Base-by-base conservation (phyloP, 2,888 invertebrate genomes). In the Loripinus fragilis region DNA sequence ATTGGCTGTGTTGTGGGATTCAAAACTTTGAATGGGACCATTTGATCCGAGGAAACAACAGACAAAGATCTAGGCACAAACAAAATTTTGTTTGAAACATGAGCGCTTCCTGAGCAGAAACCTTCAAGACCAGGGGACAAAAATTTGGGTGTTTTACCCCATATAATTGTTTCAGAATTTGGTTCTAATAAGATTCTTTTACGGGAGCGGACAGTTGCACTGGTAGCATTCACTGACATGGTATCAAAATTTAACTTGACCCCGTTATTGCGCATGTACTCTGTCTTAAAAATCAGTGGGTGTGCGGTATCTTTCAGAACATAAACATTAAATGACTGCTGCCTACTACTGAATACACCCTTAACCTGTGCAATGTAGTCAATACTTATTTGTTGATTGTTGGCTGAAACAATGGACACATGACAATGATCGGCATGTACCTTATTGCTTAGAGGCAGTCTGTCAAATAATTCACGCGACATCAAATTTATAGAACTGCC, bases 401-500 rank as follows among this genome's bases (percentile, higher is more conserved):
- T 67, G n/a, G 65, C 65, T 3, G 35, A 23, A 15, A 65, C 23
- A 65, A 65, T 65, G 35, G 20, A 38, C n/a, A 5, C 41, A 28
- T 65, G n/a, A 23, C 38, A 65, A 8, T 35, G 20, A 10, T 65
- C n/a, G 2, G 35, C 35, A 38, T 41, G 10, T n/a, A 28, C 12
- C 28, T 67, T 67, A 42, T 42, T 41, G 7, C 28, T 67, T 2
- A 25, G 7, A 12, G 12, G 5, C 38, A 67, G 8, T 5, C 2
- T 42, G 28, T 67, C 45, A 45, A 42, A 65, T 28, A 65, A 65
- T 23, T 35, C n/a, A 8, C n/a, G 41, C 8, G 65, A 65, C 35
- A 65, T 65, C 35, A 65, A 41, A 65, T 65, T 65, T n/a, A 65
- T 65, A n/a, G 35, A 35, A 65, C 35, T 65, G 28, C 67, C 67